These are phyloP conservation scores for Phalloptychus januarius DNA, from an alignment of 2,797 vertebrate genomes.

Conservation along the genomic window DNA sequence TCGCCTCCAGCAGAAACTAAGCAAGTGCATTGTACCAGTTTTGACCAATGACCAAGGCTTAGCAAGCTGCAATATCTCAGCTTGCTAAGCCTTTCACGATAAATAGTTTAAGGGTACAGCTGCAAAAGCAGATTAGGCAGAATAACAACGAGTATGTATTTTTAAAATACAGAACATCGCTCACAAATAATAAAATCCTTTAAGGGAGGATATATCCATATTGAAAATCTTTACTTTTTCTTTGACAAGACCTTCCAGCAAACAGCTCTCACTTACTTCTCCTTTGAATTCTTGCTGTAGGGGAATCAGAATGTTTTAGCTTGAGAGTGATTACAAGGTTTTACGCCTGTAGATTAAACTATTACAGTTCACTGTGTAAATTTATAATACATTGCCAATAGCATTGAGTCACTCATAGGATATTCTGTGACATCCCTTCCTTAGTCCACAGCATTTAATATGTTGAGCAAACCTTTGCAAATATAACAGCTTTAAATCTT, in stretches of 20 bases:
- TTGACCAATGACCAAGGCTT: constrained; percentile 4
- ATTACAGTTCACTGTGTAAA: neutral
- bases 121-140: neutral
- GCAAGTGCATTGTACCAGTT: neutral
- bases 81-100: neutral
- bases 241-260: constrained; percentile 38
- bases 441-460: neutral
- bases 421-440: neutral
- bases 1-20: constrained; percentile 1
- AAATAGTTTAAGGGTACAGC: neutral
- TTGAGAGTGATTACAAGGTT: constrained; percentile 2
- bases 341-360: neutral
- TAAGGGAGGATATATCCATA: neutral
- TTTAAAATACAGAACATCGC: neutral
- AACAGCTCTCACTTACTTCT: constrained; percentile 21
- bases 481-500: neutral
- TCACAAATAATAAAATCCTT: constrained; percentile 1
- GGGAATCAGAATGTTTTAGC: constrained; percentile 40
- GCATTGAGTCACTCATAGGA: neutral
- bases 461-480: neutral
- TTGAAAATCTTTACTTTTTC: constrained; percentile 35
- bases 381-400: neutral
- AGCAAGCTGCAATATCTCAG: neutral
- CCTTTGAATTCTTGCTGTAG: constrained; percentile 36
- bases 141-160: neutral